phyloP scores from a whole-genome alignment of 2,797 vertebrate species.

The Gambelia wislizenii region DNA sequence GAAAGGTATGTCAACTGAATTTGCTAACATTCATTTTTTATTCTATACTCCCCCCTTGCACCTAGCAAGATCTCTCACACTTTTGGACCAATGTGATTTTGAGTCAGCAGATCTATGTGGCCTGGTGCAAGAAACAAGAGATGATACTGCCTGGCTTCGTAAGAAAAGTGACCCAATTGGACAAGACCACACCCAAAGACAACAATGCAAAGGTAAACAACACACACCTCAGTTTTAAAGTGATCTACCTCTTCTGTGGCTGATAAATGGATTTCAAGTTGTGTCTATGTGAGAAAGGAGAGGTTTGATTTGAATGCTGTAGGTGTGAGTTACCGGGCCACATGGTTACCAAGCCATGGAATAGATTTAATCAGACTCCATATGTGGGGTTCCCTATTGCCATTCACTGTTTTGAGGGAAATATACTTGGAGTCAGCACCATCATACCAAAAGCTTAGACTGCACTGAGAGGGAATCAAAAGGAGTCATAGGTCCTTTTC shows the following conservation, averaged over 20 bases:
- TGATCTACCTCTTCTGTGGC: no score
- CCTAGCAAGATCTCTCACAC: constrained; percentile 81
- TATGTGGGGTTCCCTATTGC: neutral
- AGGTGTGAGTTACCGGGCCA: neutral
- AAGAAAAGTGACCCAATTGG: constrained; percentile 64
- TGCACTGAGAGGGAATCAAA: neutral
- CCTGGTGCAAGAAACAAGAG: constrained; percentile 83
- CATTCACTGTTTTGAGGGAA: neutral
- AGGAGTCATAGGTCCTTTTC: neutral
- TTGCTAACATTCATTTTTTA: no score
- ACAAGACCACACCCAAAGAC: constrained; percentile 81
- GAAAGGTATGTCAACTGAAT: neutral
- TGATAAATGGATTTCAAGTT: neutral
- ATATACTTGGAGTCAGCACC: neutral
- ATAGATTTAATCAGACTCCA: neutral
- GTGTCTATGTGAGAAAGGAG: neutral
- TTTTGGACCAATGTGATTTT: constrained; percentile 88
- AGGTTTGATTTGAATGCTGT: neutral
- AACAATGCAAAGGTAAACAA: constrained; percentile 81
- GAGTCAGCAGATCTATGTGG: constrained; percentile 86
- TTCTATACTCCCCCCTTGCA: neutral
- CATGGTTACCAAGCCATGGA: neutral
- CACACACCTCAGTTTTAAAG: neutral
- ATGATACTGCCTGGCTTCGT: constrained; percentile 81
- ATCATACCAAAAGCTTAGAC: neutral